Conservation (phyloP, 1,140 invertebrate genomes). For the Sitobion miscanthi region DNA sequence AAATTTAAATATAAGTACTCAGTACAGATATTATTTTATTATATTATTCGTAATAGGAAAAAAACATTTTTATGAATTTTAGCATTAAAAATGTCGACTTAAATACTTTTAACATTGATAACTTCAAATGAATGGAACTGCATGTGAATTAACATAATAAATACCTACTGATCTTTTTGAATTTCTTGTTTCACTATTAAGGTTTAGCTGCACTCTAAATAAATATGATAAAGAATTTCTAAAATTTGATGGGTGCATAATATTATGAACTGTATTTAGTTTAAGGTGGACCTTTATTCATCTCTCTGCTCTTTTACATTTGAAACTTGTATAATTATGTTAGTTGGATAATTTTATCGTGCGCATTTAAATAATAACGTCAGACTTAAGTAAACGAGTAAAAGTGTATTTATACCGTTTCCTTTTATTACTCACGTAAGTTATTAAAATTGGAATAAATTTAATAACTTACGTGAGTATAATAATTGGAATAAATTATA, state of each 20-base stretch:
- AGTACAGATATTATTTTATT: background rate
- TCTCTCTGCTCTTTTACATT: background rate
- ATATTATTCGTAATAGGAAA: background rate
- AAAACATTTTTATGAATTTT: background rate
- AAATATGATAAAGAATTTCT: background rate
- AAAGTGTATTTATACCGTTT: background rate
- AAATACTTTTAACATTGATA: background rate
- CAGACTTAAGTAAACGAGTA: background rate
- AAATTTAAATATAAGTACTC: background rate
- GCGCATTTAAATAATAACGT: background rate
- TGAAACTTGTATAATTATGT: slow-evolving; percentile 15
- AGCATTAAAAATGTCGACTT: background rate
- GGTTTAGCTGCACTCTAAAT: background rate
- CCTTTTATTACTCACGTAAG: background rate
- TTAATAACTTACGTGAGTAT: background rate
- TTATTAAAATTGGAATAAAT: slow-evolving; percentile 34
- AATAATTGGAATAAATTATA: background rate
- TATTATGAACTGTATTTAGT: background rate
- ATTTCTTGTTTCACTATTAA: background rate
- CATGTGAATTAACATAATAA: background rate
- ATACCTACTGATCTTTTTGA: background rate
- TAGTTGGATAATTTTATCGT: background rate
- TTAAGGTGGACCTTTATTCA: background rate
- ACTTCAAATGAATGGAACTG: background rate
- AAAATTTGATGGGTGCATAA: background rate